Base-by-base conservation (phyloP, 2,797 vertebrate species). In the Thaleichthys pacificus region DNA sequence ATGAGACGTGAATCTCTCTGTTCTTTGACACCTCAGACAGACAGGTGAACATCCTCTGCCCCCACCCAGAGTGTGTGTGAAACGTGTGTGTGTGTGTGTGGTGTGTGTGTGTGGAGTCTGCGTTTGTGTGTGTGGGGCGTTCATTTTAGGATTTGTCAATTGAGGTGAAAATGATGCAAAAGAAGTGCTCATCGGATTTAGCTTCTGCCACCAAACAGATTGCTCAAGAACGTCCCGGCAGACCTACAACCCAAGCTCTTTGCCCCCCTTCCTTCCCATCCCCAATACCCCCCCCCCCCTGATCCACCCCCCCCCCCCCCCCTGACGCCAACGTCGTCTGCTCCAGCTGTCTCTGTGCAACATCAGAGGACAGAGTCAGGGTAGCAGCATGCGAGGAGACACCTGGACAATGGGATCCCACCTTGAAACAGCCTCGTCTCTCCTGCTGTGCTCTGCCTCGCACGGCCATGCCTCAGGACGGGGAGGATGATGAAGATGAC, bases 1-100 rank as follows among this genome's bases (percentile, higher is more conserved):
- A n/a, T n/a, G n/a, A n/a, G n/a, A n/a, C n/a, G n/a, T n/a, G n/a
- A n/a, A n/a, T n/a, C n/a, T n/a, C 82, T 74, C 73, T 78, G 79
- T n/a, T n/a, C n/a, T 84, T 75, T 86, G 86, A 89, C 82, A 85
- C 83, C 80, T 81, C 63, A 42, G 38, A 42, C 9, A 42, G 38
- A 42, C 38, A 42, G 38, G 11, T 42, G 38, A 42, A 42, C 38
- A 42, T 42, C 38, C 11, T 42, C 38, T 42, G 38, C 80, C 70
- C 85, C 83, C 82, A 85, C 82, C 74, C 73, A 84, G 64, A 72
- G 70, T 78, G 72, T 76, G 61, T 54, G 24, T 17, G n/a, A n/a
- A n/a, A n/a, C n/a, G 66, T 72, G 69, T 62, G 67, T 77, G 74
- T 75, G 64, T 54, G 24, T n/a, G n/a, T 60, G 61, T 26, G 61